Conservation (phyloP, 2,797 vertebrate species). For the Pangasius larnaudii region DNA sequence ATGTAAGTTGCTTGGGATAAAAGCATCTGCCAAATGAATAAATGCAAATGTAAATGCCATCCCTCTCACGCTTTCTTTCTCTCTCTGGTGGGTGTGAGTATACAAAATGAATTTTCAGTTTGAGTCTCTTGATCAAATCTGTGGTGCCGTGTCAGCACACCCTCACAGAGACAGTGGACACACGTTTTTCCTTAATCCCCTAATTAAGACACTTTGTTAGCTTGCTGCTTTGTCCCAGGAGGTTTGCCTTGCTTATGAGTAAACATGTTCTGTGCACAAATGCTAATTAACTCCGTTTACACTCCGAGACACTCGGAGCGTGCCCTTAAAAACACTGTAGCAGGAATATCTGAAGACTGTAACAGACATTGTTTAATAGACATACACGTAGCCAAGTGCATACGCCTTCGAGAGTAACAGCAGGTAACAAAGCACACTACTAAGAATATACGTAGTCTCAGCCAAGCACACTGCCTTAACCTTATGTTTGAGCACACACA, state of each 20-base stretch:
- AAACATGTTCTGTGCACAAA: constrained; percentile 56
- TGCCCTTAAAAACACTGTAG: constrained; percentile 36
- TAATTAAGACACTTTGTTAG: constrained; percentile 64
- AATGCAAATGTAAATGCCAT: constrained; percentile 30
- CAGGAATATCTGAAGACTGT: constrained; percentile 21
- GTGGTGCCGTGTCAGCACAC: constrained; percentile 40
- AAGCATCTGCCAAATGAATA: constrained; percentile 17
- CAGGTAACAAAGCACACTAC: neutral
- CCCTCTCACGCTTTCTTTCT: neutral
- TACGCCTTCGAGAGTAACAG: constrained; percentile 1
- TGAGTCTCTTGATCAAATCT: constrained; percentile 42
- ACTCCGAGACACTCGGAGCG: constrained; percentile 45
- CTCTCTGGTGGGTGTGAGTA: neutral
- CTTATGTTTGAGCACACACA: neutral
- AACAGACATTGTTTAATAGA: neutral
- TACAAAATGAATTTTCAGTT: constrained; percentile 34
- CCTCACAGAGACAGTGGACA: constrained; percentile 46
- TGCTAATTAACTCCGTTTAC: constrained; percentile 62
- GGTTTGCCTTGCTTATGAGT: constrained; percentile 61
- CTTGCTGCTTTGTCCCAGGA: constrained; percentile 52
- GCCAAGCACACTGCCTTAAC: neutral
- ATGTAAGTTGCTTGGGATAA: constrained; percentile 8
- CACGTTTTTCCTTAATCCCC: constrained; percentile 56
- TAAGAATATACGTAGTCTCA: neutral
- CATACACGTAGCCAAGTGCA: neutral